These are phyloP conservation scores for Lerema accius DNA, from an alignment of 1,140 invertebrate genomes.

Conservation along the genomic window DNA sequence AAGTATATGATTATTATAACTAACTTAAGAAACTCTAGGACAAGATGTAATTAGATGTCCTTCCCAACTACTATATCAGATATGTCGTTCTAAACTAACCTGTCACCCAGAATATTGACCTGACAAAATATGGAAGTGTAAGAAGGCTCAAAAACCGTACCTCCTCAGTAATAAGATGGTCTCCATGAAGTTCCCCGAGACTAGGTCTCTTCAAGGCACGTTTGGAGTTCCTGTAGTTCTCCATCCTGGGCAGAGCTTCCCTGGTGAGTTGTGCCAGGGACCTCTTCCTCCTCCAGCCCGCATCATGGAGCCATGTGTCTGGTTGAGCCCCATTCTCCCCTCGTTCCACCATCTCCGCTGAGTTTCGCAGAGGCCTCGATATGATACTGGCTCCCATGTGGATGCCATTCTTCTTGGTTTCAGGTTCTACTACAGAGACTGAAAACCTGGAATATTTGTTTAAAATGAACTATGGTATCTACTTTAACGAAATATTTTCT, in stretches of 20 bases:
- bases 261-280: constrained; percentile 85
- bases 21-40: no score
- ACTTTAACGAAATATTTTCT: no score
- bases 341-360: constrained; percentile 58
- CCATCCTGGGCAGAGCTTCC: constrained; percentile 93
- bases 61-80: no score
- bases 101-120: no score
- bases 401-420: constrained; percentile 74
- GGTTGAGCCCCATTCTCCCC: constrained; percentile 51
- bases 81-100: no score
- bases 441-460: constrained; percentile 50
- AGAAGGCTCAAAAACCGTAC: no score
- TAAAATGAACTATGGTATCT: constrained; percentile 1
- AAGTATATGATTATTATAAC: no score
- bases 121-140: no score
- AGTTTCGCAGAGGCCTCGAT: constrained; percentile 58
- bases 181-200: constrained; percentile 88
- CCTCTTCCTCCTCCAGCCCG: constrained; percentile 76
- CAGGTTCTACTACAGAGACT: constrained; percentile 61
- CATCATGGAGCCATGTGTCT: constrained; percentile 71
- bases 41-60: no score
- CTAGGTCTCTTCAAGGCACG: constrained; percentile 88
- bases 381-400: constrained; percentile 75
- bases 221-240: constrained; percentile 94
- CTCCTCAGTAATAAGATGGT: constrained; percentile 76